A percentile compares a stretch with the other conserved stretches of the same genome.
phyloP scores from a whole-genome alignment of 92 coral and sea anemone genomes.

The Porites divaricata region DNA sequence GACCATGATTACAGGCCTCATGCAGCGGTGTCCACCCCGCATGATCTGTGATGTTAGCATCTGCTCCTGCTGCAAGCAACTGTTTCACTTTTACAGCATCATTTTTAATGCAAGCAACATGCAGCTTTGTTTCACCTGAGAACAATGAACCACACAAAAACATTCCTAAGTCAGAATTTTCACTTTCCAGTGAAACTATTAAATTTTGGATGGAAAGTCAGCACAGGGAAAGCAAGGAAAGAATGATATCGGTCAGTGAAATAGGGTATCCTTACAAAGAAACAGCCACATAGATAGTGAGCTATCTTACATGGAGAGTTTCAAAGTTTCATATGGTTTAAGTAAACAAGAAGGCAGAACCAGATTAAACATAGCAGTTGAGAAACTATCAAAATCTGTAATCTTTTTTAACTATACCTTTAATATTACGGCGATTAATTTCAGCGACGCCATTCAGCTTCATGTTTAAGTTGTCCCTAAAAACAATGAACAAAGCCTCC shows the following conservation, averaged over 20 bases:
- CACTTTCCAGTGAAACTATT: not conserved
- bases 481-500: not conserved
- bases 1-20: conserved; percentile 96
- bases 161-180: not conserved
- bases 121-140: conserved; percentile 85
- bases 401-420: not conserved
- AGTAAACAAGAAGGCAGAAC: not conserved
- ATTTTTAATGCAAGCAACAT: conserved; percentile 83
- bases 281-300: no score
- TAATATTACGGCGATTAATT: conserved; percentile 15
- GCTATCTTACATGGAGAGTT: no score
- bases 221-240: no score
- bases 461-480: not conserved
- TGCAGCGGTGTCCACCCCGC: conserved; percentile 99
- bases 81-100: conserved; percentile 72
- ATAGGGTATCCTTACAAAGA: no score
- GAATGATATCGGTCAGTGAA: no score
- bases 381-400: no score
- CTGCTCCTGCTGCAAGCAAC: conserved; percentile 74
- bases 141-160: no score
- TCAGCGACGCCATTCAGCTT: not conserved
- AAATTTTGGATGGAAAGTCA: no score
- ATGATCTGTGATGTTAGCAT: conserved; percentile 81
- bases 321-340: not conserved
- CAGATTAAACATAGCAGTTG: not conserved